Evolutionary conservation across 23 tunicate genomes (phyloP), one percentile per base, ranked within the genome.

Genomic region (Trididemnum nubilum): DNA sequence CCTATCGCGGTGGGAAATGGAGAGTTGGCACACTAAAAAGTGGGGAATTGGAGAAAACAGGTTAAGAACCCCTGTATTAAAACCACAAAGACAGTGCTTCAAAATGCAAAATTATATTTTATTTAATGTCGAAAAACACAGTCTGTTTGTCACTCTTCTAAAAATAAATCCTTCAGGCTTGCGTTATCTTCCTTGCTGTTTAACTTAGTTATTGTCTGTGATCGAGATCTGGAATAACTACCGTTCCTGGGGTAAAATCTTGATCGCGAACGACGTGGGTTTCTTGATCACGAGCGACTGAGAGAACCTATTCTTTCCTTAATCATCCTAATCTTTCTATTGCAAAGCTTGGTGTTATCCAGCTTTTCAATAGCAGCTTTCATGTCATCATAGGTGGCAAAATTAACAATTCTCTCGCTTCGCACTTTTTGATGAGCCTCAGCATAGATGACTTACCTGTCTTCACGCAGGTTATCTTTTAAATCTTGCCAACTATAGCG

Each of bases 401-500:
- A 90, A 27, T 88, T 83, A 30, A 86, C 90, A 33, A 80, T 57
- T 29, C 85, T 83, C 71, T 80, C 86, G 38, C 59, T 70, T 12
- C 65, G 44, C 21, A 59, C 38, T 25, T 78, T 37, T 35, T 79
- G 81, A 75, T 90, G 91, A 33, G 96, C 96, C 44, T 90, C 91
- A 36, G 91, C 89, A 60, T 61, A 90, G 15, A 87, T 64, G 51
- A 87, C 87, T 49, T 90, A 91, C 7, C 85, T 91, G 38, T 57
- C 82, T 59, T 51, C 64, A 21, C 96, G 71, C 3, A 90, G 39
- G 34, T 75, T 65, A 81, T 90, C 96, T 64, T 90, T 90, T 24
- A 90, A 57, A 86, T 90, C 96, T 75, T 90, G 96, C 96, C 96
- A 90, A 27, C 92, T 83, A 28, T 57, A 74, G 25, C 82, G 49